Base-by-base conservation (phyloP, 2,113 vertebrate species). In the Daubentonia madagascariensis region DNA sequence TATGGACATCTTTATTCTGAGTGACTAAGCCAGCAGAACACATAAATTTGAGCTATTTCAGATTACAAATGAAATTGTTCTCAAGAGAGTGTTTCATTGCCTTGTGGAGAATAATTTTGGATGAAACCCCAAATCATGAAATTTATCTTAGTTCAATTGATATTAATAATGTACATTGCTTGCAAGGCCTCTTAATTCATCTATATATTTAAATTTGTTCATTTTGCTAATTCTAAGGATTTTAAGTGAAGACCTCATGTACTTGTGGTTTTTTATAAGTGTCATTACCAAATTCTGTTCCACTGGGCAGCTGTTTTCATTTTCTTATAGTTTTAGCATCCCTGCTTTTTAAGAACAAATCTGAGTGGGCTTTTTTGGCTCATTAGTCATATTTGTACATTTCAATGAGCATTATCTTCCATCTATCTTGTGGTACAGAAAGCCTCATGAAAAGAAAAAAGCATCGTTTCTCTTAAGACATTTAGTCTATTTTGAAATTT, bases 1-100 rank as follows among this genome's bases (percentile, higher is more conserved):
- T 92, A 67, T 87, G 48, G 84, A 87, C 8, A 61, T 96, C 65
- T 86, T 91, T 80, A 92, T 95, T 95, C 73, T 63, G 76, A 0
- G 6, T 37, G 20, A 54, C n/a, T 45, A n/a, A 37, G 37, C 0
- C 20, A 92, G 75, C 20, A 85, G 75, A 73, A 92, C 23, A 79
- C 75, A 89, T 40, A 40, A 92, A 32, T 9, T 25, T 63, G 61
- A 90, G 63, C 40, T 89, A 16, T 83, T 97, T 93, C 54, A 54
- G 83, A 61, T 80, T 57, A 35, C 28, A 14, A 8, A 65, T 20
- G 70, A 76, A 72, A 78, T 85, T 68, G 23, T 3, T 70, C 32
- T 12, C 81, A 87, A 76, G 52, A 0, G 8, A 81, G 76, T 80
- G 50, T 57, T 85, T 30, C 28, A 76, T 68, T 92, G 59, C 61